Conservation (phyloP, 2,113 vertebrate genomes). For the Siniperca knerii region DNA sequence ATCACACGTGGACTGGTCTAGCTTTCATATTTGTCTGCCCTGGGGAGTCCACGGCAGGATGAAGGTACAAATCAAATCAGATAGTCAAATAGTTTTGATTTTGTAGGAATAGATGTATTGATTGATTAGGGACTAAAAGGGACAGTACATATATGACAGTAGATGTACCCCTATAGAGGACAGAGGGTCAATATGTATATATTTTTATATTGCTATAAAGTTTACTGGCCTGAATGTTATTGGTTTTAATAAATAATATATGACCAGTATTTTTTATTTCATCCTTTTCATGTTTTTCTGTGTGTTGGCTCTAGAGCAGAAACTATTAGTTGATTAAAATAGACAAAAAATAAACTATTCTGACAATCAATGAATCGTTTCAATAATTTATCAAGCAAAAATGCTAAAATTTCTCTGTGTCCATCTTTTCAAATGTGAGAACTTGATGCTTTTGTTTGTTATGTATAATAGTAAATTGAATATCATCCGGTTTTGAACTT, state of each 20-base stretch:
- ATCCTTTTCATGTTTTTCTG: background rate
- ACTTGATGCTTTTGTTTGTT: background rate
- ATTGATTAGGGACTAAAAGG: background rate
- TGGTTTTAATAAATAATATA: slow-evolving; percentile 58
- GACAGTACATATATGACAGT: background rate
- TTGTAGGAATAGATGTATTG: background rate
- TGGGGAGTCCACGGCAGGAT: background rate
- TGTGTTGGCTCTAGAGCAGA: background rate
- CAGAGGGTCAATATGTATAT: background rate
- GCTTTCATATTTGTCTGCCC: background rate
- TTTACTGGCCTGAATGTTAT: slow-evolving; percentile 4
- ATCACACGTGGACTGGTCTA: background rate
- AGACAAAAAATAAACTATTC: background rate
- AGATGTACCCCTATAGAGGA: background rate
- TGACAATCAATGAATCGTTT: background rate
- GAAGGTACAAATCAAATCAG: background rate
- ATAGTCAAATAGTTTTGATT: background rate
- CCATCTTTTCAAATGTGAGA: background rate
- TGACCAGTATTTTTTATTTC: background rate
- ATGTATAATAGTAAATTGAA: background rate
- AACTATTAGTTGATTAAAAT: background rate
- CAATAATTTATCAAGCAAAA: background rate
- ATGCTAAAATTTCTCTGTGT: too few species aligned
- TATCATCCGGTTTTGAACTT: background rate
- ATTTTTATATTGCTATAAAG: slow-evolving; percentile 48